These are phyloP conservation scores for Eilema sororculum DNA, from an alignment of 2,888 invertebrate species.

Conservation along the genomic window DNA sequence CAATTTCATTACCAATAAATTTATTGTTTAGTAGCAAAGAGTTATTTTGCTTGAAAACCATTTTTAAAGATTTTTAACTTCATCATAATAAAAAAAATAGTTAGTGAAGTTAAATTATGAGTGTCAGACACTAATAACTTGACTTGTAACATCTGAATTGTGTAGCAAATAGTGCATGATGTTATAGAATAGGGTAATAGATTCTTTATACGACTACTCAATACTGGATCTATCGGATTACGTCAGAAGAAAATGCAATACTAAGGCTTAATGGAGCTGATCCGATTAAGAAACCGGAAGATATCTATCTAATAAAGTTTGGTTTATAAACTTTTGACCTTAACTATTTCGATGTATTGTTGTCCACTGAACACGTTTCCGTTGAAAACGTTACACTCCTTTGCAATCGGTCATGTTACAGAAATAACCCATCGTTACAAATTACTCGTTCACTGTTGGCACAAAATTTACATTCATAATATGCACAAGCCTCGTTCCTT, in stretches of 20 bases:
- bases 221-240: background rate
- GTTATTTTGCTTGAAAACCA: background rate
- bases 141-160: too few relatives aligned
- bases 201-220: too few relatives aligned
- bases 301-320: background rate
- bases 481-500: background rate
- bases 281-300: background rate
- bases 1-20: background rate
- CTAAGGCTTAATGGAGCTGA: background rate
- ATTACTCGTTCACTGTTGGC: constrained; percentile 3
- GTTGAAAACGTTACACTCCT: background rate
- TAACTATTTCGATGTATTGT: too few relatives aligned
- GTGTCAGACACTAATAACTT: too few relatives aligned
- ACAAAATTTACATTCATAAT: constrained; percentile 17
- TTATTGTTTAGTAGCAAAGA: constrained; percentile 19
- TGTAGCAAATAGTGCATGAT: too few relatives aligned
- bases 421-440: background rate
- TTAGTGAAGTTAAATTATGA: too few relatives aligned
- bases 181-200: too few relatives aligned
- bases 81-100: too few relatives aligned
- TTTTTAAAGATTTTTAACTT: background rate
- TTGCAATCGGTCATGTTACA: background rate
- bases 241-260: background rate
- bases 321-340: background rate
- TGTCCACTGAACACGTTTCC: constrained; percentile 1